phyloP scores from a whole-genome alignment of 2,888 invertebrate species.

The Strigamia crassipes region DNA sequence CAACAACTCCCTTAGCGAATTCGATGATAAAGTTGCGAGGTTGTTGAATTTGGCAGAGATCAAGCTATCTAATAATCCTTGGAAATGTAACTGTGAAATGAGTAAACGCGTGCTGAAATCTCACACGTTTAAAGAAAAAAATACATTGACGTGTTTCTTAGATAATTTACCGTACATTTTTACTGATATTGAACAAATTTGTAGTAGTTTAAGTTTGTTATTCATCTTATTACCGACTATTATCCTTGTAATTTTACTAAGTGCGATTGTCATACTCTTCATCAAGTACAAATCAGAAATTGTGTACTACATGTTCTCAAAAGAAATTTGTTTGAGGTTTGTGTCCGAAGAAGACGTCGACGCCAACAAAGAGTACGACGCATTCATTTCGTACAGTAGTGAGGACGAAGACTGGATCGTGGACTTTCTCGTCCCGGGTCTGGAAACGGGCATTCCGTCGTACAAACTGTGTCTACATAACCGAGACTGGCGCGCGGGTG shows the following conservation, averaged over 20 bases:
- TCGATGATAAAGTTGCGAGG: no score
- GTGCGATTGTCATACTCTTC: not conserved
- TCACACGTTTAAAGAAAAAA: no score
- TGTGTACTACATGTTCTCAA: not conserved
- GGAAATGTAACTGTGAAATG: no score
- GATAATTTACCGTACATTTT: no score
- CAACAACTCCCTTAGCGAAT: no score
- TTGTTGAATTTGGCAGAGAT: no score
- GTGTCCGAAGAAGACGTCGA: not conserved
- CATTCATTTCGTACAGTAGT: not conserved
- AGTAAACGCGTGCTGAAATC: no score
- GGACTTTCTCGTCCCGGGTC: not conserved
- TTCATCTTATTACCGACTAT: no score
- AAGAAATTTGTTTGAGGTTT: not conserved
- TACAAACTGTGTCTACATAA: not conserved
- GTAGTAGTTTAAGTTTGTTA: no score
- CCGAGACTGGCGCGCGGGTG: not conserved
- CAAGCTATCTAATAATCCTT: no score
- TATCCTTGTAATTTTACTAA: not conserved
- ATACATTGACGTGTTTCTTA: no score
- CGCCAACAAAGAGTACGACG: not conserved
- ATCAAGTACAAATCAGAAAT: not conserved
- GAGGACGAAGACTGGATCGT: not conserved
- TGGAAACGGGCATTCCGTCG: constrained; percentile 55
- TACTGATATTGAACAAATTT: no score